Evolutionary conservation across 2,113 vertebrate genomes (phyloP).

Genomic region (Calonectris borealis): DNA sequence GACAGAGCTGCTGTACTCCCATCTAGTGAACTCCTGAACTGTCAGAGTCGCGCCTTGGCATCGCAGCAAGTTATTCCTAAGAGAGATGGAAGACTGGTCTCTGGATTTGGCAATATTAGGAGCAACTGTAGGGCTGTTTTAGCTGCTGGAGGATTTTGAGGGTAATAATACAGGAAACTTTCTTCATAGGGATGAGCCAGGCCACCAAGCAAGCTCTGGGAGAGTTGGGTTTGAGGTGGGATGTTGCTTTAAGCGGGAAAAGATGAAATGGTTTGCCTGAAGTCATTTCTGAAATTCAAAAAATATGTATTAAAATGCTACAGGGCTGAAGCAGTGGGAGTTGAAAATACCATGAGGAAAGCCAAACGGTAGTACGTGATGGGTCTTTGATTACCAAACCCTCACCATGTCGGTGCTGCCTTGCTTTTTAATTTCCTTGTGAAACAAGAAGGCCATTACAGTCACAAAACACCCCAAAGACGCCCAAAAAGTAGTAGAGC

Average conservation of each 20-base stretch:
- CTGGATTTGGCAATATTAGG: not conserved
- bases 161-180: not conserved
- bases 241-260: not conserved
- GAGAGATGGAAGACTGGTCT: not conserved
- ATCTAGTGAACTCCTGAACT: not conserved
- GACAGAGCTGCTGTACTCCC: not conserved
- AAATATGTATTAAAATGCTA: not conserved
- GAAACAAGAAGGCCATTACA: not conserved
- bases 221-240: not conserved
- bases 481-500: not conserved
- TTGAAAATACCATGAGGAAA: not conserved
- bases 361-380: not conserved
- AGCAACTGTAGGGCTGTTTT: not conserved
- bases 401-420: not conserved
- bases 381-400: not conserved
- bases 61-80: not conserved
- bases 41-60: not conserved
- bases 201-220: not conserved
- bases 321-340: not conserved
- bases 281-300: not conserved
- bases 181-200: not conserved
- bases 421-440: not conserved
- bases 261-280: not conserved
- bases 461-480: not conserved
- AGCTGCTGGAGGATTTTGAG: not conserved